Evolutionary conservation across 2,113 vertebrate species (phyloP).

Genomic region (Monopterus albus): DNA sequence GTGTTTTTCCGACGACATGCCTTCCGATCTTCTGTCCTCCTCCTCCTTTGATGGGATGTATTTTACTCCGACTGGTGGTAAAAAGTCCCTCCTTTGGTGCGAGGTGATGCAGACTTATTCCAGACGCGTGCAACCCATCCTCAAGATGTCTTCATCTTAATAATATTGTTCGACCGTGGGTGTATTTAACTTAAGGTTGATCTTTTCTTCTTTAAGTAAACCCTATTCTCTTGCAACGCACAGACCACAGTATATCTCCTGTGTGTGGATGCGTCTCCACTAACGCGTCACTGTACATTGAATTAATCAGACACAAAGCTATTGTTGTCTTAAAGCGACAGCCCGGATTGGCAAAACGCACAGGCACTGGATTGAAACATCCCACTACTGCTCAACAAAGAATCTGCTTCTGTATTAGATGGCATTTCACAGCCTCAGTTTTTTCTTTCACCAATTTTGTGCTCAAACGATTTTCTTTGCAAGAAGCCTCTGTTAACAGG

Average conservation of each 20-base stretch:
- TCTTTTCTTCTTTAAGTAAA: not conserved
- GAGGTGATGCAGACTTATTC: constrained; percentile 54
- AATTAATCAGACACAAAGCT: constrained; percentile 77
- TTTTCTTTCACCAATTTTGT: not conserved
- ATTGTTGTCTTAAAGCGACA: constrained; percentile 83
- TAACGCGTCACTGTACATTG: constrained; percentile 76
- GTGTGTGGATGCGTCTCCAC: constrained; percentile 51
- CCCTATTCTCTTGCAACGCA: not conserved
- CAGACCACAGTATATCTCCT: not conserved
- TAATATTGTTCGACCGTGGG: no score
- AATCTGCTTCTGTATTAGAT: not conserved
- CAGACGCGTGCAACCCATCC: constrained; percentile 65
- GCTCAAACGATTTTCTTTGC: not conserved
- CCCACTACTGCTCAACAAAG: constrained; percentile 30
- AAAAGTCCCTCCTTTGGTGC: constrained; percentile 15
- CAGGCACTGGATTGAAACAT: constrained; percentile 31
- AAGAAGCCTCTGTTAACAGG: no score
- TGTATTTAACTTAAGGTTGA: constrained; percentile 31
- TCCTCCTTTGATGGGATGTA: constrained; percentile 29
- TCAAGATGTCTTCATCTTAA: constrained; percentile 61
- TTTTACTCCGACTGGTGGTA: constrained; percentile 38
- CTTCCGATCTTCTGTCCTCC: constrained; percentile 54
- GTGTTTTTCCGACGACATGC: constrained; percentile 85
- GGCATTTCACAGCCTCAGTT: constrained; percentile 12
- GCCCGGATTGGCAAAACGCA: not conserved